Percentiles rank a stretch among this genome's conserved stretches.
phyloP scores from a whole-genome alignment of 2,113 vertebrate genomes.

The Pseudonaja textilis region DNA sequence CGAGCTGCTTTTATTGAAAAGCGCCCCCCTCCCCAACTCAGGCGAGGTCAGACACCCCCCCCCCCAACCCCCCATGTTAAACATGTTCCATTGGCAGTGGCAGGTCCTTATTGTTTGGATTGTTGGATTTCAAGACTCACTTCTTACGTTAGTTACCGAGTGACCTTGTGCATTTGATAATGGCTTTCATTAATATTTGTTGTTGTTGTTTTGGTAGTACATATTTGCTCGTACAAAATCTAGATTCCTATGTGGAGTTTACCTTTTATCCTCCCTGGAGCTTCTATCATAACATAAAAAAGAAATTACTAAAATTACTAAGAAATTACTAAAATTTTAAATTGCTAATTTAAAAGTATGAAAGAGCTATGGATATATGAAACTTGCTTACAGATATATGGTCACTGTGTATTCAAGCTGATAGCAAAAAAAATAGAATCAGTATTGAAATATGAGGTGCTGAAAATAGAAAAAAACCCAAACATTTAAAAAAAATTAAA shows the following conservation, averaged over 20 bases:
- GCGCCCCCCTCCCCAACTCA: not conserved
- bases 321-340: not conserved
- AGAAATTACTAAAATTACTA: not conserved
- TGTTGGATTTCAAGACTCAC: not conserved
- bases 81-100: not conserved
- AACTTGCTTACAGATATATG: not conserved
- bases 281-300: not conserved
- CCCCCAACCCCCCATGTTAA: not conserved
- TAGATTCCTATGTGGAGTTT: not conserved
- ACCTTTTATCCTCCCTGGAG: not conserved
- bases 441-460: not conserved
- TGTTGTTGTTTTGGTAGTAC: not conserved
- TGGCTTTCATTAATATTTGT: not conserved
- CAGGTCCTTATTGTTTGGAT: not conserved
- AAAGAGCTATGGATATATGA: not conserved
- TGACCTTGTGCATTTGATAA: not conserved
- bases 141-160: not conserved
- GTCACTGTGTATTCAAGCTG: not conserved
- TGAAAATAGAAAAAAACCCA: not conserved
- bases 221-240: not conserved
- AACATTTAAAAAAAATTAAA: not conserved
- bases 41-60: not conserved
- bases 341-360: not conserved
- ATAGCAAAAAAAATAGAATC: not conserved
- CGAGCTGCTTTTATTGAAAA: conserved; percentile 60